These are phyloP conservation scores for Amphipyra tragopoginis DNA, from an alignment of 2,888 invertebrate species.

Conservation along the genomic window DNA sequence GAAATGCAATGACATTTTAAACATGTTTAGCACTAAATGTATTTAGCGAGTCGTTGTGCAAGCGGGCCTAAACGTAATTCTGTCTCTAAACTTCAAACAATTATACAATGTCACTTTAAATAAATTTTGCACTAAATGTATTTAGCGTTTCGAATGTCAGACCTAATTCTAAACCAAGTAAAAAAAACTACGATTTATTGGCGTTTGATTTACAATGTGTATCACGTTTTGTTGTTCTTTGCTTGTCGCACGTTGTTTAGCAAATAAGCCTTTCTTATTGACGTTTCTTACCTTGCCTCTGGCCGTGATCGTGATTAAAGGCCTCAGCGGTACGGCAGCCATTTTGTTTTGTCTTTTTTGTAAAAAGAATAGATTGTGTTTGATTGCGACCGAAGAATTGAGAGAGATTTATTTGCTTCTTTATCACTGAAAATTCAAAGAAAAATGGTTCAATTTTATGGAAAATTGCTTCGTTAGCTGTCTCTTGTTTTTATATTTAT, in stretches of 20 bases:
- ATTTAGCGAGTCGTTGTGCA: too few relatives aligned
- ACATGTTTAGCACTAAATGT: too few relatives aligned
- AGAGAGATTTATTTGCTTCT: conserved; percentile 15
- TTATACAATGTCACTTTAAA: too few relatives aligned
- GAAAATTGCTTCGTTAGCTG: neutral
- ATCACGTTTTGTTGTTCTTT: conserved; percentile 4
- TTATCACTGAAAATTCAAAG: neutral
- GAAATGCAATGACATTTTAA: too few relatives aligned
- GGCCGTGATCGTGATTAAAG: conserved; percentile 32
- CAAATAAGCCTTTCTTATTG: conserved; percentile 18
- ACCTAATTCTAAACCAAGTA: neutral
- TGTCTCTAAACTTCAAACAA: too few relatives aligned
- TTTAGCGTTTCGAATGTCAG: too few relatives aligned
- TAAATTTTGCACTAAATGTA: too few relatives aligned
- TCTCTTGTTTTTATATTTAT: conserved; percentile 1
- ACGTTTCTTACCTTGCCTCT: conserved; percentile 4
- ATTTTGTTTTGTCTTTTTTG: conserved; percentile 23
- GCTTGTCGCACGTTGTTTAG: neutral
- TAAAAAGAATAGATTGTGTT: conserved; percentile 28
- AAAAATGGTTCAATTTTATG: conserved; percentile 4
- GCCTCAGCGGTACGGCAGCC: neutral
- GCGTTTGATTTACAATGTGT: conserved; percentile 3
- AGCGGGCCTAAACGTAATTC: too few relatives aligned
- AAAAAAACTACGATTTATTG: neutral
- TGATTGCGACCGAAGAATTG: conserved; percentile 7